Conservation (phyloP, 2,797 vertebrate species). For the Chloroceryle inda region DNA sequence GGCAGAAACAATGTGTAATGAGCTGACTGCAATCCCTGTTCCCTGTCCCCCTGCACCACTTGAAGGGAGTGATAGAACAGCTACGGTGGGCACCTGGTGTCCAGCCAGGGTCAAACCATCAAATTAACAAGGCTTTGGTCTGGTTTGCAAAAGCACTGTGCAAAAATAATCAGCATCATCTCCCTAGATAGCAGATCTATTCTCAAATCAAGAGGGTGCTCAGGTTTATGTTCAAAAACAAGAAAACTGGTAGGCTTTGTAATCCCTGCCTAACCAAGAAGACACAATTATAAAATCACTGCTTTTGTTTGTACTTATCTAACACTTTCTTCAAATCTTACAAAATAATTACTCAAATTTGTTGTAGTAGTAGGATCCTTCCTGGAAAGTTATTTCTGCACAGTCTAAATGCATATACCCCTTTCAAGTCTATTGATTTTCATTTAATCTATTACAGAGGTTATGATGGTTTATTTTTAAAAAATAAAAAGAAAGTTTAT, state of each 20-base stretch:
- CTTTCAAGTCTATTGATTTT: background rate
- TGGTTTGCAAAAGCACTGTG: background rate
- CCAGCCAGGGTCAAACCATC: background rate
- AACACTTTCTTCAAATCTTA: background rate
- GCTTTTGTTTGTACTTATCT: fast-evolving
- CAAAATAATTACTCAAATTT: background rate
- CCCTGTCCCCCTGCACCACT: too few relatives aligned
- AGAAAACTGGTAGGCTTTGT: background rate
- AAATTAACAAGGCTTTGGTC: background rate
- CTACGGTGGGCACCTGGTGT: background rate
- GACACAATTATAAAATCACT: background rate
- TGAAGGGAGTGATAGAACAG: too few relatives aligned
- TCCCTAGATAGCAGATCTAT: background rate
- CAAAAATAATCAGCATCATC: background rate
- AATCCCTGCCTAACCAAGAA: background rate
- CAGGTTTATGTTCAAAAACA: fast-evolving
- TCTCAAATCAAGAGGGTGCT: background rate
- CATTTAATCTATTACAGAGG: background rate
- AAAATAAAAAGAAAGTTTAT: background rate
- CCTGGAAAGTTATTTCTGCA: background rate
- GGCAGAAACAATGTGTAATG: fast-evolving
- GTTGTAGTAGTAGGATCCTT: background rate
- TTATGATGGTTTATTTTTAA: background rate
- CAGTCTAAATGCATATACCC: background rate
- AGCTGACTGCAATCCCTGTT: fast-evolving